Evolutionary conservation across 2,797 vertebrate species (phyloP).

Genomic region (Gorsachius magnificus): DNA sequence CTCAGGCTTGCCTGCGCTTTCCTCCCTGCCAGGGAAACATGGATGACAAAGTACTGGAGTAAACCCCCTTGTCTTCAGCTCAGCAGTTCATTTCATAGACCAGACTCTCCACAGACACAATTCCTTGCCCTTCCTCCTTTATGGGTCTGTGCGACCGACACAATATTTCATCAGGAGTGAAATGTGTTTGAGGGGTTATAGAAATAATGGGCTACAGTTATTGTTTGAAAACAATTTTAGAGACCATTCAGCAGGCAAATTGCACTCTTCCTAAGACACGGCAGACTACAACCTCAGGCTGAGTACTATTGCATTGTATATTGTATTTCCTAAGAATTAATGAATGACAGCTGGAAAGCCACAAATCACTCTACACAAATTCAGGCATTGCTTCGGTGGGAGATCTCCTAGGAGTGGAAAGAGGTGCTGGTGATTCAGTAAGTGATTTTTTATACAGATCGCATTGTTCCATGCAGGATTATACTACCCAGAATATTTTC

Average conservation of each 20-base stretch:
- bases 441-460: conserved; percentile 57
- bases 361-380: conserved; percentile 63
- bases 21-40: neutral
- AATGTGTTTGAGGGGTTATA: neutral
- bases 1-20: neutral
- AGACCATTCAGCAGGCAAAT: neutral
- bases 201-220: neutral
- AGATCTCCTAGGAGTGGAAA: conserved; percentile 36
- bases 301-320: neutral
- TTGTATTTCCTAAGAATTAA: conserved; percentile 54
- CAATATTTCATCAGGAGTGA: neutral
- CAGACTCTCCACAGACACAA: neutral
- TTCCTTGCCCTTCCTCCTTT: neutral
- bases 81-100: neutral
- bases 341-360: conserved; percentile 48
- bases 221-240: neutral
- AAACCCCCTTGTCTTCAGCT: neutral
- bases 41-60: neutral
- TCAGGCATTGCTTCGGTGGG: conserved; percentile 30
- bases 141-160: neutral
- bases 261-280: neutral
- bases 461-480: conserved; percentile 27
- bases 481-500: conserved; percentile 35
- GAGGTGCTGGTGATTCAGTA: conserved; percentile 54
- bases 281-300: neutral